phyloP scores from a whole-genome alignment of 64 coral and sea anemone species.

The Pocillopora verrucosa region DNA sequence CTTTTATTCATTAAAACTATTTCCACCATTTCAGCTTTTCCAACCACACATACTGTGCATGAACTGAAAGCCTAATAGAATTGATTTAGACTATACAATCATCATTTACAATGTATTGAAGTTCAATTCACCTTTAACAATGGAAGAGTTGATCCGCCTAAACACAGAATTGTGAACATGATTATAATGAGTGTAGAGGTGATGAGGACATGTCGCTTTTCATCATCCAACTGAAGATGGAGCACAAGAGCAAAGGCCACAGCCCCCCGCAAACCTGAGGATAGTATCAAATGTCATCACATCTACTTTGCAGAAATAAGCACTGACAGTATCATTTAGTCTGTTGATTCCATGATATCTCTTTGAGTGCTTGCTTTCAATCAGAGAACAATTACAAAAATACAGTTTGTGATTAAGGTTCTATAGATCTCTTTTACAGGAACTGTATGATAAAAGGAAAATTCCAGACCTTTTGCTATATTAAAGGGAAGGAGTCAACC shows the following conservation, averaged over 20 bases:
- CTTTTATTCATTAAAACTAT: not conserved
- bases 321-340: not conserved
- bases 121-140: slow-evolving; percentile 77
- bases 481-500: no score
- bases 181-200: slow-evolving; percentile 98
- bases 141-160: slow-evolving; percentile 92
- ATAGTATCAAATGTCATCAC: not conserved
- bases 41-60: no score
- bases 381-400: not conserved
- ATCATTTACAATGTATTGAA: not conserved
- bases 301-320: not conserved
- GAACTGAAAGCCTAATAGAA: no score
- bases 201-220: slow-evolving; percentile 87
- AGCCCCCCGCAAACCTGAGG: slow-evolving; percentile 87
- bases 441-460: no score
- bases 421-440: no score
- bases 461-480: no score
- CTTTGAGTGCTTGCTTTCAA: not conserved
- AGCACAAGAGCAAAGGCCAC: slow-evolving; percentile 94
- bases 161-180: slow-evolving; percentile 85
- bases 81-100: no score
- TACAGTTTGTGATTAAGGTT: not conserved
- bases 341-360: not conserved
- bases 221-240: slow-evolving; percentile 90
- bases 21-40: no score